Percentiles rank a stretch among this genome's conserved stretches.
Conservation (phyloP, 2,888 invertebrate genomes). For the Loripinus fragilis region DNA sequence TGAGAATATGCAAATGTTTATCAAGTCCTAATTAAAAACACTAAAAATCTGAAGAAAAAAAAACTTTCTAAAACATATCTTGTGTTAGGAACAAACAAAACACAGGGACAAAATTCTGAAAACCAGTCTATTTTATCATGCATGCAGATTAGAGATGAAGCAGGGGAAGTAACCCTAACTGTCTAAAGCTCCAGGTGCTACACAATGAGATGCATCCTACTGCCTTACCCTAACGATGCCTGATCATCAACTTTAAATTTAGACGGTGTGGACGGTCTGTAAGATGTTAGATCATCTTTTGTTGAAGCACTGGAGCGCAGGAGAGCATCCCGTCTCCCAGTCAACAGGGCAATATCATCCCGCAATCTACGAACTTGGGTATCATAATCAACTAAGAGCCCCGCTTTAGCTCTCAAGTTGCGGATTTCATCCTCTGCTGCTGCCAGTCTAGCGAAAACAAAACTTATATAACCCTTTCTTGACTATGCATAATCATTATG, state of each 20-base stretch:
- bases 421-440: slow-evolving; percentile 78
- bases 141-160: slow-evolving; percentile 35
- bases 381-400: slow-evolving; percentile 80
- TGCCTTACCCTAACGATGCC: slow-evolving; percentile 55
- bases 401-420: slow-evolving; percentile 75
- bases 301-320: slow-evolving; percentile 53
- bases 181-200: slow-evolving; percentile 28
- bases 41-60: too few relatives aligned
- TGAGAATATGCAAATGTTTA: too few relatives aligned
- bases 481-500: too few relatives aligned
- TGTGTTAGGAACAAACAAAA: too few relatives aligned
- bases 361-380: slow-evolving; percentile 80
- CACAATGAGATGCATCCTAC: slow-evolving; percentile 30
- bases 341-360: slow-evolving; percentile 80
- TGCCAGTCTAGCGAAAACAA: slow-evolving; percentile 73
- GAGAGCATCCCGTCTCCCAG: slow-evolving; percentile 74
- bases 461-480: background rate
- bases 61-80: too few relatives aligned
- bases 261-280: slow-evolving; percentile 48
- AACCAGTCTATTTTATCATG: background rate
- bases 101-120: background rate
- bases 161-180: slow-evolving; percentile 41
- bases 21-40: too few relatives aligned
- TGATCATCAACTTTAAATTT: slow-evolving; percentile 44
- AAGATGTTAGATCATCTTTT: slow-evolving; percentile 60